Conservation (phyloP, 2,797 vertebrate genomes). For the Spheniscus humboldti region DNA sequence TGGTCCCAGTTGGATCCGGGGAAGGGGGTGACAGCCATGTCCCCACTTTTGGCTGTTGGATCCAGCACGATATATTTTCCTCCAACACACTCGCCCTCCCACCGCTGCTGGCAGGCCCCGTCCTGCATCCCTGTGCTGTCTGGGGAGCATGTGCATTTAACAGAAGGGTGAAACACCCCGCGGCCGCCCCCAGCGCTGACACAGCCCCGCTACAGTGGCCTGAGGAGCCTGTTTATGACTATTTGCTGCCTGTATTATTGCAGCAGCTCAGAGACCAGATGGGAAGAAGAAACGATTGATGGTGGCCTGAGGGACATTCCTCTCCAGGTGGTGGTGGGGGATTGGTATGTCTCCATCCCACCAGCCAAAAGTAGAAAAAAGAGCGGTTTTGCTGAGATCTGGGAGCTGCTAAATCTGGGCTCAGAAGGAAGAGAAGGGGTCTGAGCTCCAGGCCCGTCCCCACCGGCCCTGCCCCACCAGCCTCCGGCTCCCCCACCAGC, state of each 20-base stretch:
- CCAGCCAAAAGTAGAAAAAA: background rate
- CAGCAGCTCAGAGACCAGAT: background rate
- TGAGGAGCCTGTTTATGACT: fast-evolving
- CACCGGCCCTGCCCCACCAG: too few species aligned
- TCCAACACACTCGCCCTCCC: fast-evolving
- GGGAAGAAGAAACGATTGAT: fast-evolving
- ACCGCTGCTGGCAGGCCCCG: background rate
- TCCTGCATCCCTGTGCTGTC: background rate
- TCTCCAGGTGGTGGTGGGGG: too few species aligned
- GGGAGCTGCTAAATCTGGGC: background rate
- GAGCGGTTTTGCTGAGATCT: background rate
- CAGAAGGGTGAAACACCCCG: background rate
- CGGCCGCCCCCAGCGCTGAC: background rate
- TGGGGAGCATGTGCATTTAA: background rate
- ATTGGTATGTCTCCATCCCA: background rate
- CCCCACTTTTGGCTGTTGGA: background rate
- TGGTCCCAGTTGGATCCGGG: fast-evolving
- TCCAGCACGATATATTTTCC: fast-evolving
- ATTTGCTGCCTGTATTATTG: background rate
- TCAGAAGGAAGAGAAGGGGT: background rate
- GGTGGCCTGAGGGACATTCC: background rate
- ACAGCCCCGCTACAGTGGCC: background rate
- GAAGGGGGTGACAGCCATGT: fast-evolving
- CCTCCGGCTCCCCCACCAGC: background rate
- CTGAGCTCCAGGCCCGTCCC: background rate